Percentiles rank a stretch among this genome's conserved stretches.
Conservation (phyloP, 2,113 vertebrate genomes). For the Empidonax alnorum region DNA sequence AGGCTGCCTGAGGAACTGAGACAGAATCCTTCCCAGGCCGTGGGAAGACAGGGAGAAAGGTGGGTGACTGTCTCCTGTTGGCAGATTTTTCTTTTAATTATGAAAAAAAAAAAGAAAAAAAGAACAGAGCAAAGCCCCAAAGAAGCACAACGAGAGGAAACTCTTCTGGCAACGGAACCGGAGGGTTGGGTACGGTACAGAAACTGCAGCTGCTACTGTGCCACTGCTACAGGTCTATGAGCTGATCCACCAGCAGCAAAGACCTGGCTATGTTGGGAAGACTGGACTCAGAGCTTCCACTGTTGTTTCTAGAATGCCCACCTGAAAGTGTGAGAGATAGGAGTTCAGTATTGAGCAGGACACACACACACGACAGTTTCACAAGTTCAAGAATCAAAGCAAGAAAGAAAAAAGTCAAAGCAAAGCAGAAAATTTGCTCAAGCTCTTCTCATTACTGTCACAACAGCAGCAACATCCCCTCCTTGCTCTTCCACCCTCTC, state of each 20-base stretch:
- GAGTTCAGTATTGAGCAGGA: constrained; percentile 78
- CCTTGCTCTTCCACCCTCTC: background rate
- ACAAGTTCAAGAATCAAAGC: constrained; percentile 67
- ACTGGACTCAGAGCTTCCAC: constrained; percentile 99
- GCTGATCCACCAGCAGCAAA: constrained; percentile 99
- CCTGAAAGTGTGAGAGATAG: constrained; percentile 93
- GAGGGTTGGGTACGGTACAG: constrained; percentile 75
- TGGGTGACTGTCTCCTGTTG: constrained; percentile 50
- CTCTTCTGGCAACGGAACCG: constrained; percentile 70
- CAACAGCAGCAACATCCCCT: background rate
- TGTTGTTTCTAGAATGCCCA: constrained; percentile 99
- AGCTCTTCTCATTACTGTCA: background rate
- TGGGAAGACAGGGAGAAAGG: background rate
- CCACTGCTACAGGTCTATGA: constrained; percentile 98
- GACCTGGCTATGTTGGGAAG: constrained; percentile 99
- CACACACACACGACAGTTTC: constrained; percentile 69
- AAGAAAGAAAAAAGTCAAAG: constrained; percentile 38
- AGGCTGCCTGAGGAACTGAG: constrained; percentile 42
- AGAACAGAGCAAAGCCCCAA: background rate
- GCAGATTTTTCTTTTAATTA: constrained; percentile 36
- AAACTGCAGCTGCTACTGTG: constrained; percentile 80
- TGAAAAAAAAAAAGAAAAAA: background rate
- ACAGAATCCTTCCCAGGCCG: constrained; percentile 52
- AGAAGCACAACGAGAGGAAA: constrained; percentile 69
- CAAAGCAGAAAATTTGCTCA: background rate